Evolutionary conservation across 2,113 vertebrate species (phyloP).

Genomic region (Anguilla japonica): DNA sequence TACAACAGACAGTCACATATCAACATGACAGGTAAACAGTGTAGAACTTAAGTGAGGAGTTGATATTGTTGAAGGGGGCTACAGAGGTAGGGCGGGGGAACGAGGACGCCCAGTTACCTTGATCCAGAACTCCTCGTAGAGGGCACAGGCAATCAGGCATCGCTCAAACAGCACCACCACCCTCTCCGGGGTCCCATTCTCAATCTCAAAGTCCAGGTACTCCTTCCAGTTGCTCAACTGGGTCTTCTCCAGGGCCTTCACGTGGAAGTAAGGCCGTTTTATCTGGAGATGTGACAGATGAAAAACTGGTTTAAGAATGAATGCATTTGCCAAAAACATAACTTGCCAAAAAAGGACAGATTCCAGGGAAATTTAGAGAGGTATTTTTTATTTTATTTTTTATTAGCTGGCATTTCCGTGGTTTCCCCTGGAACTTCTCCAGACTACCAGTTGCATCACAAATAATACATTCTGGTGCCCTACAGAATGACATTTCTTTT

Average conservation of each 20-base stretch:
- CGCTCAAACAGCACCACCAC: conserved; percentile 97
- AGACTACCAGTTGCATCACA: no score
- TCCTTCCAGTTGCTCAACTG: conserved; percentile 99
- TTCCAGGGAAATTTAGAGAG: background rate
- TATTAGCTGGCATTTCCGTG: no score
- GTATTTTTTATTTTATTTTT: no score
- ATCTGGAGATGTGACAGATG: conserved; percentile 69
- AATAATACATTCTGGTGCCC: no score
- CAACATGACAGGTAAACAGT: conserved; percentile 98
- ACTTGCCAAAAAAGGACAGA: background rate
- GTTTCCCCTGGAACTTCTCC: no score
- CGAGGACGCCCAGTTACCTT: conserved; percentile 78
- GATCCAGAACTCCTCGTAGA: conserved; percentile 99
- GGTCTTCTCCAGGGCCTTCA: conserved; percentile 95
- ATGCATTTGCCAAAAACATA: background rate
- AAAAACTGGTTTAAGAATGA: background rate
- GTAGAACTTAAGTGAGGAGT: conserved; percentile 92
- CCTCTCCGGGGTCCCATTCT: conserved; percentile 95
- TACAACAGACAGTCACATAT: conserved; percentile 99
- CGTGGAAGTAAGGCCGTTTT: conserved; percentile 97
- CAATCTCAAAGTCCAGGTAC: conserved; percentile 98
- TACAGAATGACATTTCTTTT: no score
- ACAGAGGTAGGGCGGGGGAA: background rate
- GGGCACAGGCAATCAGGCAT: conserved; percentile 97
- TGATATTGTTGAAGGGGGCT: conserved; percentile 69